A percentile compares a stretch with the other conserved stretches of the same genome.
These are phyloP conservation scores for Rhinolophus ferrumequinum DNA, from an alignment of 2,113 vertebrate species.

Conservation along the genomic window DNA sequence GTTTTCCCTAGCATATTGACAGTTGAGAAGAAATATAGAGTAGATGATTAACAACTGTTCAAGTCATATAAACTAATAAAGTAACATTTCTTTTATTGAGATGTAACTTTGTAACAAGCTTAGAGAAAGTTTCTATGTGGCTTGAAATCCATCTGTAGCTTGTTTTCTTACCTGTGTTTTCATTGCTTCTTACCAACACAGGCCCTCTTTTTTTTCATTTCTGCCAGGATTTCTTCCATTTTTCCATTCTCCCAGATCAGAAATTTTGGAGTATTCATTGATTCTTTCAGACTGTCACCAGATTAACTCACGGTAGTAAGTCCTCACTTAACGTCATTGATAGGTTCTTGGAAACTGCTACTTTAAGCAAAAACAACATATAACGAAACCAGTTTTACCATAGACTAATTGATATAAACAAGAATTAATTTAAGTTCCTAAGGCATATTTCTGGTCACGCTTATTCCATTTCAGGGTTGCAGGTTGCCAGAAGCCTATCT, in stretches of 20 bases:
- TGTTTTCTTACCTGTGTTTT: conserved; percentile 3
- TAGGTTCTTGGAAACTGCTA: background rate
- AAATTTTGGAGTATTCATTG: background rate
- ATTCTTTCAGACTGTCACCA: background rate
- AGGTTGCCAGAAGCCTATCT: no score
- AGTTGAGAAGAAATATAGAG: conserved; percentile 39
- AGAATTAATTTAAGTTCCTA: background rate
- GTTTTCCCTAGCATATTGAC: background rate
- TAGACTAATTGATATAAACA: background rate
- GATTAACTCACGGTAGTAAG: background rate
- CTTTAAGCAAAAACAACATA: background rate
- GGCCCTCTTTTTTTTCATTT: background rate
- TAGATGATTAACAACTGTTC: background rate
- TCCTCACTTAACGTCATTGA: background rate
- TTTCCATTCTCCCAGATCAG: background rate
- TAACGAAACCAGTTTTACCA: background rate
- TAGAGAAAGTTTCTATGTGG: background rate
- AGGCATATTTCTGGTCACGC: background rate
- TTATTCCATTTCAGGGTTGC: background rate
- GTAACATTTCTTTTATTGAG: conserved; percentile 18
- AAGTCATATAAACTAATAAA: conserved; percentile 20
- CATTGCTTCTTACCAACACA: background rate
- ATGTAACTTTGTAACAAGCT: background rate
- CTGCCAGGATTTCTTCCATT: background rate
- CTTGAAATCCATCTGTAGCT: background rate